A percentile compares a stretch with the other conserved stretches of the same genome.
Conservation (phyloP, 2,888 invertebrate species). For the Synanthedon vespiformis region DNA sequence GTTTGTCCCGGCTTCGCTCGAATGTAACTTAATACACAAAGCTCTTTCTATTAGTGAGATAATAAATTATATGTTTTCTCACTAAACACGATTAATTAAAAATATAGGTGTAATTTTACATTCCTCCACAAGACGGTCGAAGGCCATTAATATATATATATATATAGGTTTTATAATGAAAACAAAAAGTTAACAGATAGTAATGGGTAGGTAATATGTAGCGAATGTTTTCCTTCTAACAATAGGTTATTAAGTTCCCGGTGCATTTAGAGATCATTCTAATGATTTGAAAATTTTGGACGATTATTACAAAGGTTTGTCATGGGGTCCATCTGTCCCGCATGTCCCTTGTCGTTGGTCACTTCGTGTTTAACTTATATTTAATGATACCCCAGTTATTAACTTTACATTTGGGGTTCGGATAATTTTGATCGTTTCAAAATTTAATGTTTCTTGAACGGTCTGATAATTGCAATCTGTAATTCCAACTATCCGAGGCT, state of each 20-base stretch:
- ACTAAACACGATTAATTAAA: too few relatives aligned
- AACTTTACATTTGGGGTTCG: conserved; percentile 3
- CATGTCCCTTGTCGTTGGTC: conserved; percentile 15
- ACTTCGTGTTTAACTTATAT: conserved; percentile 15
- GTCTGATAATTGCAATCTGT: too few relatives aligned
- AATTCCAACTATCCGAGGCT: too few relatives aligned
- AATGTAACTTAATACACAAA: too few relatives aligned
- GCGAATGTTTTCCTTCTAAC: conserved; percentile 2
- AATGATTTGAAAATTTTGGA: too few relatives aligned
- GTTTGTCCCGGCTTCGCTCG: too few relatives aligned
- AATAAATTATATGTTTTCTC: too few relatives aligned
- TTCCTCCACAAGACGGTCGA: too few relatives aligned
- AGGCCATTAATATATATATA: too few relatives aligned
- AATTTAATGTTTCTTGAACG: not conserved
- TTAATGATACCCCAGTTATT: conserved; percentile 5
- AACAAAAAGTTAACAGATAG: not conserved
- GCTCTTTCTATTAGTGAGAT: too few relatives aligned
- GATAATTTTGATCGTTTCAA: conserved; percentile 10
- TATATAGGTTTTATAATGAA: too few relatives aligned
- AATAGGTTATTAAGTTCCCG: not conserved
- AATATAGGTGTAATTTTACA: too few relatives aligned
- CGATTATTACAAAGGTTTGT: conserved; percentile 3
- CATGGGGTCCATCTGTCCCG: conserved; percentile 19
- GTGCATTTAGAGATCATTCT: not conserved
- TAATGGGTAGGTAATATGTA: conserved; percentile 1